A percentile compares a stretch with the other conserved stretches of the same genome.
Conservation (phyloP, 2,888 invertebrate species). For the Synergus japonicus region DNA sequence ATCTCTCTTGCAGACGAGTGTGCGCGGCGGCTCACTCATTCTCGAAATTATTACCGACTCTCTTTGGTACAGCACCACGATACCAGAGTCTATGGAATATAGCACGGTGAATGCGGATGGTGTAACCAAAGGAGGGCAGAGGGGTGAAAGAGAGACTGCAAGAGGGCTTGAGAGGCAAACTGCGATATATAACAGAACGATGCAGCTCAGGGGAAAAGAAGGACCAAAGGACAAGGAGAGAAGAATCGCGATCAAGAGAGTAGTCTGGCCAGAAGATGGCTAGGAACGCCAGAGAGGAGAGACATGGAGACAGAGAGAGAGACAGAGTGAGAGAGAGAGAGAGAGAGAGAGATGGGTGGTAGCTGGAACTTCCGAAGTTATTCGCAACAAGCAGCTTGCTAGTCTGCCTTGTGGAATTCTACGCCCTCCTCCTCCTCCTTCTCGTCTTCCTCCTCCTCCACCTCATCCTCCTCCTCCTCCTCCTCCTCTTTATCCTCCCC, state of each 20-base stretch:
- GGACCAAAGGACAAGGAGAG: background rate
- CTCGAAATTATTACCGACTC: constrained; percentile 61
- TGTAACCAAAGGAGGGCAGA: constrained; percentile 15
- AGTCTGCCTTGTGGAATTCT: constrained; percentile 65
- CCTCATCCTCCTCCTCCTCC: constrained; percentile 43
- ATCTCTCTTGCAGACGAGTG: constrained; percentile 24
- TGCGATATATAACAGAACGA: constrained; percentile 16
- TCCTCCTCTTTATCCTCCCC: constrained; percentile 43
- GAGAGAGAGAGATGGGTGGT: constrained; percentile 8
- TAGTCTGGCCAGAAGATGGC: constrained; percentile 36
- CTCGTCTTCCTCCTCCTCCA: constrained; percentile 10
- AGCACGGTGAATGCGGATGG: constrained; percentile 32
- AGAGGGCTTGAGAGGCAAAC: constrained; percentile 21
- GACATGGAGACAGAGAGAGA: constrained; percentile 37
- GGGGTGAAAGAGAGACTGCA: constrained; percentile 13
- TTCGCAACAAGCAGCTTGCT: constrained; percentile 67
- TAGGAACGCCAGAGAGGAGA: constrained; percentile 35
- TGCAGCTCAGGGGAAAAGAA: constrained; percentile 11
- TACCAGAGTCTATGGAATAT: constrained; percentile 38
- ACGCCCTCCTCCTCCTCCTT: constrained; percentile 47
- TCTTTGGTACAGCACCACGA: constrained; percentile 50
- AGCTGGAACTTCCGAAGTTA: constrained; percentile 66
- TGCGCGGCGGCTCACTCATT: constrained; percentile 10
- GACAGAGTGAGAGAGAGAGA: background rate
- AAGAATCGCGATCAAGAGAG: constrained; percentile 40